phyloP scores from a whole-genome alignment of 2,113 vertebrate genomes.

The Columba livia region DNA sequence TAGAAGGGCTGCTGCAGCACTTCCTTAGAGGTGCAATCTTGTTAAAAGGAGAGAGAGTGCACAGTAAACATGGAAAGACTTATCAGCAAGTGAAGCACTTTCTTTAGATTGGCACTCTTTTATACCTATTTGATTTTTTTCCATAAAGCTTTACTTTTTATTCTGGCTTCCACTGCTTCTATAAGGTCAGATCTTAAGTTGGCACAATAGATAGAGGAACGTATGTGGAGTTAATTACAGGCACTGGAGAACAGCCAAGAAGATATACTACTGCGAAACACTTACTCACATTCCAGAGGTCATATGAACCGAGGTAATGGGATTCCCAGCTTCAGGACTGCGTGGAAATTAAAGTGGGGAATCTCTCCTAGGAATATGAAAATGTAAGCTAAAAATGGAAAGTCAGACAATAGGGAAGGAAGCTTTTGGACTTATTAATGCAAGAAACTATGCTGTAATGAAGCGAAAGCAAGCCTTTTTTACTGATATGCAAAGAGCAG shows the following conservation, averaged over 20 bases:
- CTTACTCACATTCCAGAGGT: not conserved
- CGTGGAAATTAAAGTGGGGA: not conserved
- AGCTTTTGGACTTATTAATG: not conserved
- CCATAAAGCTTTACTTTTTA: not conserved
- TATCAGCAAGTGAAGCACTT: not conserved
- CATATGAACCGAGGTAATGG: slow-evolving; percentile 15
- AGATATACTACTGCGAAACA: not conserved
- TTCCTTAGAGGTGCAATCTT: not conserved
- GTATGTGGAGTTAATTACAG: slow-evolving; percentile 36
- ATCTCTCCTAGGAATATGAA: not conserved
- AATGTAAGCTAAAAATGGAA: slow-evolving; percentile 4
- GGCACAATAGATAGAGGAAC: not conserved
- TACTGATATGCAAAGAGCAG: not conserved
- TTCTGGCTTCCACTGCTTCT: not conserved
- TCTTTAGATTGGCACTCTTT: not conserved
- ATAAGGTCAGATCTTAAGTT: not conserved
- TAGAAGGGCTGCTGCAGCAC: not conserved
- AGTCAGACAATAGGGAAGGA: not conserved
- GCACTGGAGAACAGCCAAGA: not conserved
- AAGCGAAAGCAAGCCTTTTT: not conserved
- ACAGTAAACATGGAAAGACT: not conserved
- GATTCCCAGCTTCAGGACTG: slow-evolving; percentile 25
- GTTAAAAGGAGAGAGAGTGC: not conserved
- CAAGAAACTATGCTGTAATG: not conserved
- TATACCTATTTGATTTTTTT: not conserved